Conservation (phyloP, 2,888 invertebrate species). For the Hyposoter dolosus region DNA sequence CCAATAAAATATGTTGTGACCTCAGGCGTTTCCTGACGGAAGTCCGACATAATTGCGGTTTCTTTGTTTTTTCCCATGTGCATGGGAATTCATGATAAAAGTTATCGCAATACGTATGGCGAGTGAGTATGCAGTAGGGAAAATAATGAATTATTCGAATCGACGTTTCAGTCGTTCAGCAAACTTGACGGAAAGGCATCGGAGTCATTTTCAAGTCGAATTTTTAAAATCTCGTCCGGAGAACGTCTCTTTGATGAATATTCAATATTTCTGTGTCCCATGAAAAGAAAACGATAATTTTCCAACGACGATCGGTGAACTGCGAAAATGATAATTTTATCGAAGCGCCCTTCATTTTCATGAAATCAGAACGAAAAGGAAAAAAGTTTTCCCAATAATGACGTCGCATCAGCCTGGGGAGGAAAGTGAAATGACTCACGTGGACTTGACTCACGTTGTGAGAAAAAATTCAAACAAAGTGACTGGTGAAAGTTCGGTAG, state of each 20-base stretch:
- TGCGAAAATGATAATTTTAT: neutral
- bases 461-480: neutral
- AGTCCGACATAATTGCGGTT: slow-evolving; percentile 67
- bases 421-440: slow-evolving; percentile 19
- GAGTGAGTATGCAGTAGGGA: neutral
- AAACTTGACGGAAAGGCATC: slow-evolving; percentile 7
- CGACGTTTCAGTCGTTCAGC: slow-evolving; percentile 34
- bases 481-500: neutral
- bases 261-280: neutral
- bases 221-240: neutral
- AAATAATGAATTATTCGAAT: neutral
- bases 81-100: neutral
- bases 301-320: neutral
- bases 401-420: neutral
- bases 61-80: slow-evolving; percentile 52
- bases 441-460: slow-evolving; percentile 12
- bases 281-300: neutral
- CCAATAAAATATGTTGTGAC: slow-evolving; percentile 23
- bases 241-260: neutral
- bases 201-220: neutral
- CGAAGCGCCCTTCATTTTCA: neutral
- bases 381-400: slow-evolving; percentile 3
- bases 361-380: neutral
- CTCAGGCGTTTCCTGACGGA: slow-evolving; percentile 64
- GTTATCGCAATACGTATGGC: neutral